Evolutionary conservation across 2,888 invertebrate genomes (phyloP).

Genomic region (Loripinus fragilis): DNA sequence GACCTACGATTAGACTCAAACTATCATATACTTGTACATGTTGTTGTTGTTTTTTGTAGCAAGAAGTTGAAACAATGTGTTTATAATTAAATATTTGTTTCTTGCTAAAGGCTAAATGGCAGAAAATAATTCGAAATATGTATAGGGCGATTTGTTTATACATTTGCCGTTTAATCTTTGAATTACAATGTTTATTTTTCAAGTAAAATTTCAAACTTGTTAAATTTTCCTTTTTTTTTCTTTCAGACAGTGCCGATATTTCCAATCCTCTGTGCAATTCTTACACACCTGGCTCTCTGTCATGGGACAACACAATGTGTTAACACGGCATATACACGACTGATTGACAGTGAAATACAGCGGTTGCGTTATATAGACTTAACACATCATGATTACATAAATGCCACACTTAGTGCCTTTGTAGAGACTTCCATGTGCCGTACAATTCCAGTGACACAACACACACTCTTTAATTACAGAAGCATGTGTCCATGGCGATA

Average conservation of each 20-base stretch:
- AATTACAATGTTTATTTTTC: too few species aligned
- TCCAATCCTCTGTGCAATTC: background rate
- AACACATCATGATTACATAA: conserved; percentile 38
- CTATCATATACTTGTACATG: too few species aligned
- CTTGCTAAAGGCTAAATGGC: too few species aligned
- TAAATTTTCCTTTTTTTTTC: background rate
- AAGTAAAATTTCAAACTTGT: background rate
- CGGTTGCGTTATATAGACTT: conserved; percentile 38
- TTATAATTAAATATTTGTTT: too few species aligned
- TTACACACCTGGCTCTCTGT: background rate
- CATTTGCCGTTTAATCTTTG: too few species aligned
- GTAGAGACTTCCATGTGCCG: conserved; percentile 30
- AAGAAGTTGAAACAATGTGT: too few species aligned
- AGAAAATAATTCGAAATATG: too few species aligned
- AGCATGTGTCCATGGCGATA: conserved; percentile 58
- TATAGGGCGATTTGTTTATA: too few species aligned
- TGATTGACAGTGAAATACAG: conserved; percentile 48
- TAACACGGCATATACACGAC: conserved; percentile 44
- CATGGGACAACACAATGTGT: conserved; percentile 25
- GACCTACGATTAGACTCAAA: too few species aligned
- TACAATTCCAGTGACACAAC: background rate
- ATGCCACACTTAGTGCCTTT: conserved; percentile 47
- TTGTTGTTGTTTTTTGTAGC: too few species aligned
- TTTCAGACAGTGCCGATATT: background rate
- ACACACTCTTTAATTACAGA: conserved; percentile 40